Conservation (phyloP, 2,888 invertebrate genomes). For the Alloplasta piceator region DNA sequence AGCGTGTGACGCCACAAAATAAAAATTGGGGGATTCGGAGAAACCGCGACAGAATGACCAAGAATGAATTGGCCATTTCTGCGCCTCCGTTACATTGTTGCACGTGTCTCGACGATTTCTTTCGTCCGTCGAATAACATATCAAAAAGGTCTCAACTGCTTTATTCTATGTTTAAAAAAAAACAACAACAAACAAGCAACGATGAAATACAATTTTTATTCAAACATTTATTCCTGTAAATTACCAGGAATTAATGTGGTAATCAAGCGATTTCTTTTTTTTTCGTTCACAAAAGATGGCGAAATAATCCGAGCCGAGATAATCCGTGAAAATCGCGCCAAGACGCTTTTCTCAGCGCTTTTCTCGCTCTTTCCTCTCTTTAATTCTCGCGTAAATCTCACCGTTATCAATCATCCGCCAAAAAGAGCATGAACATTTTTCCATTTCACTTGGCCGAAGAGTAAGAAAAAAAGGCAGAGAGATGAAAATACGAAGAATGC, state of each 20-base stretch:
- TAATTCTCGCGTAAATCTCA: conserved; percentile 10
- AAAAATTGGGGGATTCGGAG: conserved; percentile 4
- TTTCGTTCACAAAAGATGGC: too few relatives aligned
- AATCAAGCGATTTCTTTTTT: too few relatives aligned
- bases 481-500: not conserved
- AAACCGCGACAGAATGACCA: conserved; percentile 8
- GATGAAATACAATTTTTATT: too few relatives aligned
- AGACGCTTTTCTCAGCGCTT: conserved; percentile 1
- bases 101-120: conserved; percentile 1
- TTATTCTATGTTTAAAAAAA: too few relatives aligned
- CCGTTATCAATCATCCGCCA: not conserved
- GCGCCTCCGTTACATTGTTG: conserved; percentile 40
- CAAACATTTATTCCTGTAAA: too few relatives aligned
- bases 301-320: too few relatives aligned
- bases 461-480: not conserved
- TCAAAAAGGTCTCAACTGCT: too few relatives aligned
- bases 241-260: too few relatives aligned
- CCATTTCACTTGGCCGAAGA: not conserved
- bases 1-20: conserved; percentile 4
- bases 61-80: too few relatives aligned
- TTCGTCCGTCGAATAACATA: not conserved
- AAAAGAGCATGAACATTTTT: not conserved
- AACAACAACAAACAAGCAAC: too few relatives aligned
- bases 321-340: not conserved
- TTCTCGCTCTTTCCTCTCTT: conserved; percentile 3